Base-by-base conservation (phyloP, 2,888 invertebrate genomes). In the Anodontia alba region DNA sequence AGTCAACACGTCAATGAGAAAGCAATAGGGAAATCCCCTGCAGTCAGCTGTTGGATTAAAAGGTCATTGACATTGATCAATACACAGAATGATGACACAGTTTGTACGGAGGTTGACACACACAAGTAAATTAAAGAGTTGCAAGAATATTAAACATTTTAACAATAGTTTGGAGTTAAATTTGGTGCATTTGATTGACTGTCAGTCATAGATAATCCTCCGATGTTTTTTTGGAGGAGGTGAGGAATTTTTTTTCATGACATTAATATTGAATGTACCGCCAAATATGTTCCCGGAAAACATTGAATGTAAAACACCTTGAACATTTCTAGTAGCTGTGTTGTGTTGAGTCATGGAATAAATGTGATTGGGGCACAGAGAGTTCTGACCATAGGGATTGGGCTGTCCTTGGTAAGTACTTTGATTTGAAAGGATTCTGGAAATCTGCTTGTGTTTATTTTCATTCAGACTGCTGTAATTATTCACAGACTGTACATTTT, bases 381-480 rank as follows among this genome's bases (percentile, higher is more conserved):
- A 33, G 31, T 33, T 33, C 17, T 31, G 62, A 33, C 62, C 62
- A 62, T 62, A 62, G 1, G 10, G 12, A 17, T 5, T 17, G 2
- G 5, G 62, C 23, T 12, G 33, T 33, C 10, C 62, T 20, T 31
- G 62, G 62, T 62, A 33, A 62, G 62, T 62, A 2, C 1, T 33
- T 17, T 7, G 17, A 62, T 49, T 66, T 7, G 81, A 82, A 3
- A 83, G 15, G 38, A 83, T 69, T 67, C 43, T 73, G 8, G 79
- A 83, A 49, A 69, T 73, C 15, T 69, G n/a, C 33, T 57, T 79
- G n/a, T 79, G 83, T 54, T 75, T 79, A 49, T 76, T 62, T 67
- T 83, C 83, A 71, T 70, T 70, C 76, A 83, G 76, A 31, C 33
- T 36, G 42, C 66, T 70, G 51, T 83, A 83, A 68, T 73, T 79